Evolutionary conservation across 2,888 invertebrate genomes (phyloP).

Genomic region (Troides helena): DNA sequence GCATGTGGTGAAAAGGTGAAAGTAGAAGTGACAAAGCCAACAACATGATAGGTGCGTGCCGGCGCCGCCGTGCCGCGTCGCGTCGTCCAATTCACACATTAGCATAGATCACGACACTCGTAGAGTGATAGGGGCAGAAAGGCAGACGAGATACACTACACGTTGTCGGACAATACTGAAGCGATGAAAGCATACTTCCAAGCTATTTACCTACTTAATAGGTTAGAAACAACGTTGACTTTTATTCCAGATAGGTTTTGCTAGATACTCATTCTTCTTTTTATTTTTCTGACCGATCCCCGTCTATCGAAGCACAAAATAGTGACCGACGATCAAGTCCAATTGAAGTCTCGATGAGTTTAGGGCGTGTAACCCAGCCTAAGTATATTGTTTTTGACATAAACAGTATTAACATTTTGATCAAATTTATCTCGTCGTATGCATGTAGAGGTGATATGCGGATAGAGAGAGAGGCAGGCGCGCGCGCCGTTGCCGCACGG

Average conservation of each 20-base stretch:
- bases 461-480: conserved; percentile 65
- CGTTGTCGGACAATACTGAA: conserved; percentile 78
- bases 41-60: conserved; percentile 23
- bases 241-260: conserved; percentile 80
- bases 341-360: conserved; percentile 62
- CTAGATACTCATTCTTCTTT: conserved; percentile 73
- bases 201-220: conserved; percentile 75
- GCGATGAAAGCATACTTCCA: conserved; percentile 77
- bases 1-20: neutral
- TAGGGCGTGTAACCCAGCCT: conserved; percentile 57
- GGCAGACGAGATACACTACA: conserved; percentile 71
- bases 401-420: conserved; percentile 76
- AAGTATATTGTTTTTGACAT: conserved; percentile 66
- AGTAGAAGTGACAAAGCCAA: conserved; percentile 15
- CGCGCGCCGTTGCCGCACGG: conserved; percentile 32
- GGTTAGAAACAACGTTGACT: conserved; percentile 72
- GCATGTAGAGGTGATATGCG: conserved; percentile 76
- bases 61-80: conserved; percentile 43
- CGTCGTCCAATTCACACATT: conserved; percentile 54
- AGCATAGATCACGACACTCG: conserved; percentile 77
- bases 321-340: conserved; percentile 71
- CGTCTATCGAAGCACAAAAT: conserved; percentile 76
- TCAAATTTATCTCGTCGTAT: conserved; percentile 68
- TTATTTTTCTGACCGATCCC: conserved; percentile 55
- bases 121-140: conserved; percentile 73